Percentiles rank a stretch among this genome's conserved stretches.
phyloP scores from a whole-genome alignment of 2,797 vertebrate genomes.

The Brachyrhaphis roseni region DNA sequence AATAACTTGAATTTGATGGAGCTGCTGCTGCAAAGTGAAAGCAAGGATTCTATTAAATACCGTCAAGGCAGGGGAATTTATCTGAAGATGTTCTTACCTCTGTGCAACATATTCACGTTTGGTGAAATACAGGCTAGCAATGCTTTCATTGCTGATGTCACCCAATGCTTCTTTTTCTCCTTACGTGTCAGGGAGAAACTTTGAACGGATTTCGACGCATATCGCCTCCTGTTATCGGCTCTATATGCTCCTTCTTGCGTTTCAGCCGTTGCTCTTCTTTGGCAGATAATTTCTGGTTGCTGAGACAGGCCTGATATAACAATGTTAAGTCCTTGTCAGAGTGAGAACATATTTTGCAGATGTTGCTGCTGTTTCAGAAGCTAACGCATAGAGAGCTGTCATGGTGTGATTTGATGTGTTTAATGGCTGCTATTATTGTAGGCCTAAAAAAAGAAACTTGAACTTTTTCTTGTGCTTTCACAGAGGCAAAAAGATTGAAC shows the following conservation, averaged over 20 bases:
- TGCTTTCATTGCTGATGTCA: constrained; percentile 21
- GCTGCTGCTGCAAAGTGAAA: not conserved
- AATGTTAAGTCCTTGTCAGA: constrained; percentile 16
- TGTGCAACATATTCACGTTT: constrained; percentile 31
- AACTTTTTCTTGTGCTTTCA: not conserved
- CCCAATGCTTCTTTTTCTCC: constrained; percentile 16
- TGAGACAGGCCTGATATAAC: constrained; percentile 20
- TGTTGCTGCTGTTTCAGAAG: constrained; percentile 19
- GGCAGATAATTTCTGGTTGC: constrained; percentile 23
- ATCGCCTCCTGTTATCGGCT: constrained; percentile 8
- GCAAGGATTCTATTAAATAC: not conserved
- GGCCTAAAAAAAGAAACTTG: constrained; percentile 12
- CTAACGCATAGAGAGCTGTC: constrained; percentile 35
- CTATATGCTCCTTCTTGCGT: not conserved
- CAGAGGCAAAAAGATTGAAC: not conserved
- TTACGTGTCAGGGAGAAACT: constrained; percentile 15
- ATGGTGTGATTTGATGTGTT: constrained; percentile 42
- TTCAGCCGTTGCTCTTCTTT: constrained; percentile 24
- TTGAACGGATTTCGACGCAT: constrained; percentile 10
- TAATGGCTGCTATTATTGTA: constrained; percentile 41
- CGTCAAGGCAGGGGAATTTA: not conserved
- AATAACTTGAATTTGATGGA: not conserved
- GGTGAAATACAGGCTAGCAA: constrained; percentile 18
- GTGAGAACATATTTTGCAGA: constrained; percentile 26
- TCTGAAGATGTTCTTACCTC: not conserved